phyloP scores from a whole-genome alignment of 2,888 invertebrate species.

The Lasioglossum malachurum region DNA sequence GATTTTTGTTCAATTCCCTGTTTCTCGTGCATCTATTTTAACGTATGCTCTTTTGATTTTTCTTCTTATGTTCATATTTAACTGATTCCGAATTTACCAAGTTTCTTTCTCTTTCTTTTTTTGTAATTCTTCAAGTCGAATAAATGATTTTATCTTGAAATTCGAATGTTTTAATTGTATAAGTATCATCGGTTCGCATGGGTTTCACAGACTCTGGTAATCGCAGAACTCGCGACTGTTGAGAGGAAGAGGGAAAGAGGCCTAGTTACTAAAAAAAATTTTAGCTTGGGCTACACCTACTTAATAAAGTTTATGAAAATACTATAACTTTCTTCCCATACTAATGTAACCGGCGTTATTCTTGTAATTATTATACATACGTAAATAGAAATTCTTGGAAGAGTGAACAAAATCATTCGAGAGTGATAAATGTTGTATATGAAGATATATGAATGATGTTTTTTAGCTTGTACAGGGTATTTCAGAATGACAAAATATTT shows the following conservation, averaged over 20 bases:
- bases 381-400: conserved; percentile 44
- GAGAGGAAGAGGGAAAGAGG: conserved; percentile 39
- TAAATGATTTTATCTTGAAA: conserved; percentile 31
- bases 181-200: conserved; percentile 1
- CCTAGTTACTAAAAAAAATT: conserved; percentile 46
- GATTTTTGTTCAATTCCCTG: conserved; percentile 45
- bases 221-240: conserved; percentile 64
- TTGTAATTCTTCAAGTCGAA: not conserved
- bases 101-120: conserved; percentile 5
- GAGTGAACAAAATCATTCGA: conserved; percentile 39
- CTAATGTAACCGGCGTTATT: conserved; percentile 47
- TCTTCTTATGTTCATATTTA: conserved; percentile 32
- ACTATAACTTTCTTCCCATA: conserved; percentile 45
- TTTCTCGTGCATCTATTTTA: conserved; percentile 19
- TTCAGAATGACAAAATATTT: conserved; percentile 5
- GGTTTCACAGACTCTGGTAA: conserved; percentile 55
- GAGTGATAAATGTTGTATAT: conserved; percentile 37
- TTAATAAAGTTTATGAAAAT: conserved; percentile 28
- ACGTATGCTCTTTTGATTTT: conserved; percentile 13
- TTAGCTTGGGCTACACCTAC: conserved; percentile 37
- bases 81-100: conserved; percentile 33
- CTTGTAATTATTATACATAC: conserved; percentile 58
- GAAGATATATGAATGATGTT: conserved; percentile 37
- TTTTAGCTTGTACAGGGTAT: conserved; percentile 17
- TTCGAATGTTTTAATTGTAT: conserved; percentile 26